Evolutionary conservation across 2,113 vertebrate species (phyloP), one percentile per base, ranked within the genome.

Genomic region (Progne subis): DNA sequence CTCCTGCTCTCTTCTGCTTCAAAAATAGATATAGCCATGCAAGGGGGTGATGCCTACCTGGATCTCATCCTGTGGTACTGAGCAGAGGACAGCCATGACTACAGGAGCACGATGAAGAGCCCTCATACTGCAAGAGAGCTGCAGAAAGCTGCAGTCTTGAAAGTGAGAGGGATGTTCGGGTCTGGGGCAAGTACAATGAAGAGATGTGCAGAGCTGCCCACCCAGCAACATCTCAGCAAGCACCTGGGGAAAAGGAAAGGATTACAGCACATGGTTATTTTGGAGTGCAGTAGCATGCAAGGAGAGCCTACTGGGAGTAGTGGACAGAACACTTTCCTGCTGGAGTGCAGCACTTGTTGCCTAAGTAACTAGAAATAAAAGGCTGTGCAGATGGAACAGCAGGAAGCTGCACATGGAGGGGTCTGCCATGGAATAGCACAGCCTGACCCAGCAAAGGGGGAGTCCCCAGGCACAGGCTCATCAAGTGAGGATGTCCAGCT

Each of bases 91-190:
- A 9, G 47, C 32, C 25, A 5, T 1, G 0, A 44, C 24, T 69
- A 39, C 6, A 23, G 29, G 14, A 1, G 0, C 16, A 18, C 2
- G 14, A 41, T 11, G 11, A 69, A 60, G 29, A 24, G 12, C 31
- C 23, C 11, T 6, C 25, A 44, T 24, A 28, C 37, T 65, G 50
- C 60, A 41, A 18, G 0, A 82, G 8, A 29, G 49, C 8, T 28
- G 34, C 34, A 64, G 50, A 82, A 86, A 88, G 4, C 39, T 55
- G 32, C 25, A 37, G 0, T 31, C 37, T n/a, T 70, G 29, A 34
- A 37, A 31, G 14, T 2, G 17, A 80, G 28, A 71, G 12, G n/a
- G 26, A 7, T 6, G 9, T 29, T 41, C 28, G 14, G 18, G 5
- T 47, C 76, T 19, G 46, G 9, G 11, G 29, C 37, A 59, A 68